Conservation (phyloP, 2,888 invertebrate genomes). For the Pseudococcus viburni region DNA sequence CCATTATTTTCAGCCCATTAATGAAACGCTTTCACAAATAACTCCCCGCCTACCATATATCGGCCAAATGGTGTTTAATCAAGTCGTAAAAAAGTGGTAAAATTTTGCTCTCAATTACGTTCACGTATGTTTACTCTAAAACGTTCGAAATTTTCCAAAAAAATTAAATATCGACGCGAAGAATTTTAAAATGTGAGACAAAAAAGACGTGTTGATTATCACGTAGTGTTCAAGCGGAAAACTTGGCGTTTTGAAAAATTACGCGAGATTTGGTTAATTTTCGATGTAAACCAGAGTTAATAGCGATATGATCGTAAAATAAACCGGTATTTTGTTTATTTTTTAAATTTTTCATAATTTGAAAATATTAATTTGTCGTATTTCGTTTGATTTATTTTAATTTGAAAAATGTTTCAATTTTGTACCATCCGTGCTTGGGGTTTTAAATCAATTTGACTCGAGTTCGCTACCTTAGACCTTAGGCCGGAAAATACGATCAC, state of each 20-base stretch:
- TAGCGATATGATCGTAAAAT: constrained; percentile 6
- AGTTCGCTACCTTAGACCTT: background rate
- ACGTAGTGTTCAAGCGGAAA: background rate
- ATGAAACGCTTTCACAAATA: constrained; percentile 15
- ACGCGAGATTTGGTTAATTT: background rate
- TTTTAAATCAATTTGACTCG: background rate
- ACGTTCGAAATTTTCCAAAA: background rate
- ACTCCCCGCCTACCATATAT: background rate
- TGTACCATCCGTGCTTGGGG: background rate
- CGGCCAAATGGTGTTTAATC: background rate
- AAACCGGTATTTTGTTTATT: background rate
- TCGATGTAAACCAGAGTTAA: background rate
- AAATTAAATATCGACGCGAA: background rate
- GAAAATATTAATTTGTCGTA: background rate
- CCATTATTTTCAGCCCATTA: constrained; percentile 16
- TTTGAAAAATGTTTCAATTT: background rate
- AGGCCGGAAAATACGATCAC: background rate
- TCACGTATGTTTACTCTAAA: background rate
- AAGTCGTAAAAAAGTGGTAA: background rate
- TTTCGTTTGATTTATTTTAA: background rate
- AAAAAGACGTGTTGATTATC: background rate
- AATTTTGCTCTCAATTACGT: background rate
- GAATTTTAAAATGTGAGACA: background rate
- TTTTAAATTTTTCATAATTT: background rate
- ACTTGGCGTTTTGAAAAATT: background rate